A percentile compares a stretch with the other conserved stretches of the same genome.
These are phyloP conservation scores for Tachycineta bicolor DNA, from an alignment of 2,113 vertebrate genomes.

Conservation along the genomic window DNA sequence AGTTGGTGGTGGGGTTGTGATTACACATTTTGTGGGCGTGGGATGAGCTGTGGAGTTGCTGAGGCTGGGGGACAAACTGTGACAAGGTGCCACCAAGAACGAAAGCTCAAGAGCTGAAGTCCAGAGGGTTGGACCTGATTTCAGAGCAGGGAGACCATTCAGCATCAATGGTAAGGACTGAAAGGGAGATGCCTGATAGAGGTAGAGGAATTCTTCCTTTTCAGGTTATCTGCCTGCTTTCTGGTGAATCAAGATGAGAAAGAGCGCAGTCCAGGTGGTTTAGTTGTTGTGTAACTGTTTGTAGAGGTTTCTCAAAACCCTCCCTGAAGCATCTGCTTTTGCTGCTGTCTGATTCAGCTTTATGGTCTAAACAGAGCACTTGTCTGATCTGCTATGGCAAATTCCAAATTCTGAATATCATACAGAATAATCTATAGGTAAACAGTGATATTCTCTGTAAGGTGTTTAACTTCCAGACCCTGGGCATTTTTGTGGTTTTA, in stretches of 20 bases:
- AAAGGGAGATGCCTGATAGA: not conserved
- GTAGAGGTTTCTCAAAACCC: not conserved
- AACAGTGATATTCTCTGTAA: not conserved
- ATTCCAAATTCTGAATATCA: not conserved
- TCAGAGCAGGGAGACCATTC: not conserved
- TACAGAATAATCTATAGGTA: not conserved
- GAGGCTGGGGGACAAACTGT: not conserved
- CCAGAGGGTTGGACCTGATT: not conserved
- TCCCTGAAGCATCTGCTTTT: not conserved
- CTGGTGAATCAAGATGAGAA: not conserved
- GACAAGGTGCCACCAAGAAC: not conserved
- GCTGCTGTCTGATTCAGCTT: not conserved
- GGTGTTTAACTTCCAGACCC: not conserved
- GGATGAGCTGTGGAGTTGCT: not conserved
- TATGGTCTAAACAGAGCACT: not conserved
- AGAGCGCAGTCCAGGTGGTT: not conserved
- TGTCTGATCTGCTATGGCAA: not conserved
- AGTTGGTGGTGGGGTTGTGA: not conserved
- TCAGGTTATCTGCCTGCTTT: not conserved
- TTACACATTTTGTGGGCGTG: not conserved
- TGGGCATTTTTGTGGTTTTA: not conserved
- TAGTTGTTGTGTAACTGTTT: not conserved
- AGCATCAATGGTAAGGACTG: rapidly evolving
- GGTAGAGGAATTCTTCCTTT: not conserved
- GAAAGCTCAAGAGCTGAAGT: not conserved